Evolutionary conservation across 2,113 vertebrate species (phyloP).

Genomic region (Sander lucioperca): DNA sequence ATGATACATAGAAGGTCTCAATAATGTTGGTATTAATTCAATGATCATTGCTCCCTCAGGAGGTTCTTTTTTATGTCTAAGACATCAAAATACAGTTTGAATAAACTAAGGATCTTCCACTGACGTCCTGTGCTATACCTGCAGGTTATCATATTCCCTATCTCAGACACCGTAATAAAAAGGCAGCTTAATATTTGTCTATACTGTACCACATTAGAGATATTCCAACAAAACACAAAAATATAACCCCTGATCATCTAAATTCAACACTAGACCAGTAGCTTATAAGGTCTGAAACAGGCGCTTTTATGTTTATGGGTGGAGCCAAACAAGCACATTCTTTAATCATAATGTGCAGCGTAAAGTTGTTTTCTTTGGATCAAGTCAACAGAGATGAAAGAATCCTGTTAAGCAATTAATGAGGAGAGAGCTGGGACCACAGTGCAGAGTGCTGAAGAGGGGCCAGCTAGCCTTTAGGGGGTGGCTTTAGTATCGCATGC

Average conservation of each 20-base stretch:
- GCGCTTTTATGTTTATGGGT: slow-evolving; percentile 10
- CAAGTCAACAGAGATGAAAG: slow-evolving; percentile 68
- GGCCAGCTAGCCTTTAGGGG: slow-evolving; percentile 47
- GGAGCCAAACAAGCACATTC: slow-evolving; percentile 44
- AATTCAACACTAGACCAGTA: background rate
- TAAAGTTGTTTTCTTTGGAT: slow-evolving; percentile 69
- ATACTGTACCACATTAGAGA: background rate
- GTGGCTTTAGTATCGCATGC: slow-evolving; percentile 49
- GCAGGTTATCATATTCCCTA: background rate
- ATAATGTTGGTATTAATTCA: background rate
- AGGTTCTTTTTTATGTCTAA: background rate
- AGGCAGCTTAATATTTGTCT: background rate
- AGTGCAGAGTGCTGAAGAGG: slow-evolving; percentile 43
- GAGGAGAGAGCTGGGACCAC: slow-evolving; percentile 44
- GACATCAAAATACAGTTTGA: background rate
- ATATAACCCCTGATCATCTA: background rate
- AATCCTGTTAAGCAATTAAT: slow-evolving; percentile 59
- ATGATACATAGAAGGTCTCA: background rate
- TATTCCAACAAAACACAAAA: background rate
- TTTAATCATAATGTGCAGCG: slow-evolving; percentile 53
- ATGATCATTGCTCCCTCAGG: background rate
- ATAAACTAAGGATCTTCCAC: background rate
- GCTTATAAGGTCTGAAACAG: slow-evolving; percentile 17
- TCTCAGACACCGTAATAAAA: background rate
- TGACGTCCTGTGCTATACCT: background rate